Evolutionary conservation across 2,113 vertebrate genomes (phyloP).

Genomic region (Aptenodytes patagonicus): DNA sequence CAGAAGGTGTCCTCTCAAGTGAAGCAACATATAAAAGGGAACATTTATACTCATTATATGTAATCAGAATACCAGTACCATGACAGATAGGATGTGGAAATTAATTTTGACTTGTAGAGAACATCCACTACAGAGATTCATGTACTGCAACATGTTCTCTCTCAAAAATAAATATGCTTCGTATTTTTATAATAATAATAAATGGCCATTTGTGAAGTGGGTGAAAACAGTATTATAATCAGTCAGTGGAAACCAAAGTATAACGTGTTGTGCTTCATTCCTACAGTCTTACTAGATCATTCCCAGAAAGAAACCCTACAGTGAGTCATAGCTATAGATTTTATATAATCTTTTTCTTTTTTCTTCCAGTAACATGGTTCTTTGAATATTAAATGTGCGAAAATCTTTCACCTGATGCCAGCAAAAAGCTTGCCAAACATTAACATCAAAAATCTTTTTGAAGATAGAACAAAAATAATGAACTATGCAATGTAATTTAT

Average conservation of each 20-base stretch:
- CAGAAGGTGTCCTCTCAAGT: background rate
- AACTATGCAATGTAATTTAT: background rate
- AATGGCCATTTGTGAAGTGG: background rate
- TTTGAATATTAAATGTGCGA: background rate
- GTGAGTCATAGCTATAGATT: background rate
- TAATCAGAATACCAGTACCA: background rate
- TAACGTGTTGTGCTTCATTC: background rate
- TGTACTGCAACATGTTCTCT: background rate
- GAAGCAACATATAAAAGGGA: background rate
- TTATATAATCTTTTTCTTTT: background rate
- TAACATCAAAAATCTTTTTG: background rate
- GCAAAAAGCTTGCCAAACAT: background rate
- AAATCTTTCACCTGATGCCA: background rate
- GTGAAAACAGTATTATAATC: background rate
- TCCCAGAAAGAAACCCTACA: background rate
- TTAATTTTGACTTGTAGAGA: background rate
- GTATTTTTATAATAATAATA: background rate
- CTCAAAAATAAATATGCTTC: background rate
- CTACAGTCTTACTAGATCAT: background rate
- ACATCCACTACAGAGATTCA: background rate
- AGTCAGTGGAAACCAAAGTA: background rate
- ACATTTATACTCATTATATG: background rate
- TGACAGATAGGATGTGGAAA: background rate
- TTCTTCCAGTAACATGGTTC: background rate
- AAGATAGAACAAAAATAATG: background rate